These are phyloP conservation scores for Gymnoscopelus microlampas DNA, from an alignment of 2,797 vertebrate species.

Conservation along the genomic window DNA sequence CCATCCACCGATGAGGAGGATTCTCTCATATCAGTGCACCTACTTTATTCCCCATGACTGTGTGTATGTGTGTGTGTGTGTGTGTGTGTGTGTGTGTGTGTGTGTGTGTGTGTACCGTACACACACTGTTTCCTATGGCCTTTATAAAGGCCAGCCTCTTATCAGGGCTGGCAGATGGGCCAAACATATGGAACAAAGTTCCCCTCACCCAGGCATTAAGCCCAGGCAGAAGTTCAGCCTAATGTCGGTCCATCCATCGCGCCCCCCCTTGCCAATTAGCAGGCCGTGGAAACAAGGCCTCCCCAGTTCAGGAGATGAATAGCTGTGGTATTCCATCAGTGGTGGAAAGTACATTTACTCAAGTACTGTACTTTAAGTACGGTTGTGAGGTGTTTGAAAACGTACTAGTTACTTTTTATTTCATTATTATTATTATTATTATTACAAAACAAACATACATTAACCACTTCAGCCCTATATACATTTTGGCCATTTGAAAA, in stretches of 20 bases:
- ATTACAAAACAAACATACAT: too few relatives aligned
- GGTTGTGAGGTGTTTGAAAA: too few relatives aligned
- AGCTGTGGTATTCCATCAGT: too few relatives aligned
- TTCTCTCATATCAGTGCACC: conserved; percentile 57
- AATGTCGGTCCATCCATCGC: neutral
- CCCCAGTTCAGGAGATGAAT: conserved; percentile 1
- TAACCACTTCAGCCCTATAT: too few relatives aligned
- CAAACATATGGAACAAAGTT: conserved; percentile 21
- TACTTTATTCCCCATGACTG: conserved; percentile 53
- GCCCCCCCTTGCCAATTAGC: conserved; percentile 28
- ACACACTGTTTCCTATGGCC: conserved; percentile 29
- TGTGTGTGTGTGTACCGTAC: conserved; percentile 11
- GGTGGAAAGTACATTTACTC: too few relatives aligned
- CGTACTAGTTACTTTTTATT: too few relatives aligned
- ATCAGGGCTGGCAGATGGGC: conserved; percentile 60
- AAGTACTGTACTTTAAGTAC: too few relatives aligned
- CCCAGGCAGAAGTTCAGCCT: conserved; percentile 10
- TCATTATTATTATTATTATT: too few relatives aligned
- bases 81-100: conserved; percentile 40
- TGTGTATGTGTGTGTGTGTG: conserved; percentile 41
- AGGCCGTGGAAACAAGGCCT: conserved; percentile 29
- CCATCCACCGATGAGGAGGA: conserved; percentile 51
- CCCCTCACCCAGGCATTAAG: conserved; percentile 27
- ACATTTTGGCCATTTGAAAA: too few relatives aligned
- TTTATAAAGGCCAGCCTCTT: conserved; percentile 45